phyloP scores from a whole-genome alignment of 2,113 vertebrate genomes.

The Bungarus multicinctus region DNA sequence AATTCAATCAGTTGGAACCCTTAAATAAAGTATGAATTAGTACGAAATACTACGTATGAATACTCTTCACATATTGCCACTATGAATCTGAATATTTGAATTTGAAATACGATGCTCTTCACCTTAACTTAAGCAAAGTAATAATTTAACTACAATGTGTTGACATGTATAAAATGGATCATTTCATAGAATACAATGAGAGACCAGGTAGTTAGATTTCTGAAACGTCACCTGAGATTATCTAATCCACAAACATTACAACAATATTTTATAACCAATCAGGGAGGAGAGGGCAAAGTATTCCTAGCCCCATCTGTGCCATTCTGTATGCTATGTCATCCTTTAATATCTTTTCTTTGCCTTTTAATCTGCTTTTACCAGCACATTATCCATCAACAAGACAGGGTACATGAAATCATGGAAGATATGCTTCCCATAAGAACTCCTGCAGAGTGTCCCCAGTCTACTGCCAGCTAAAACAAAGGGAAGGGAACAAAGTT shows the following conservation, averaged over 20 bases:
- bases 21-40: background rate
- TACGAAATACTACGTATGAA: background rate
- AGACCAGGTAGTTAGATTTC: background rate
- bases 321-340: background rate
- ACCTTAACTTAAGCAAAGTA: background rate
- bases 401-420: background rate
- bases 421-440: background rate
- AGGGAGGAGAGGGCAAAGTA: background rate
- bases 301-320: background rate
- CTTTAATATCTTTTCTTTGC: background rate
- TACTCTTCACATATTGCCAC: background rate
- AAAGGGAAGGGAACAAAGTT: background rate
- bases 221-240: background rate
- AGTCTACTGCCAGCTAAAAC: background rate
- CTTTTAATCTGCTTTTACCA: background rate
- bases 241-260: background rate
- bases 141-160: background rate
- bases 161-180: background rate
- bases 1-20: background rate
- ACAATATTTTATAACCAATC: background rate
- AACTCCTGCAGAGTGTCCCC: background rate
- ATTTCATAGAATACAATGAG: background rate
- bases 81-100: constrained; percentile 11
- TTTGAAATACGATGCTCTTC: background rate
- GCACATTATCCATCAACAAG: background rate